Conservation (phyloP, 2,113 vertebrate species). For the Chaetops frenatus region DNA sequence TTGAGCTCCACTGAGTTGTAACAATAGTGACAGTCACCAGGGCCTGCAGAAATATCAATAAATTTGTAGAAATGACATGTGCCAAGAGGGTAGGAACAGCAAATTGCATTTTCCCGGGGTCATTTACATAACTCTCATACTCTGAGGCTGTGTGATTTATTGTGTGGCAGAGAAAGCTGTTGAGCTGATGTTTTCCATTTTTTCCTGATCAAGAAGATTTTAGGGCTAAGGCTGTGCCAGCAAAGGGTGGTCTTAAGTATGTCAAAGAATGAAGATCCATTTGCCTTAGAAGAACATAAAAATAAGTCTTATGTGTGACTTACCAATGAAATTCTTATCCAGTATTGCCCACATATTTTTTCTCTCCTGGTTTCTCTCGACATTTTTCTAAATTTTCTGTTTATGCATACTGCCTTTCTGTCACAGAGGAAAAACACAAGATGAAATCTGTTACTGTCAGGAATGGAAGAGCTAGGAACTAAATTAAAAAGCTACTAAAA, state of each 20-base stretch:
- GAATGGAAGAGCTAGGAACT: not conserved
- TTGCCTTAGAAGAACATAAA: not conserved
- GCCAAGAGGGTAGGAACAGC: not conserved
- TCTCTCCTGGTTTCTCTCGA: not conserved
- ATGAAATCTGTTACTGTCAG: not conserved
- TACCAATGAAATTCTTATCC: not conserved
- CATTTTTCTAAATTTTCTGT: not conserved
- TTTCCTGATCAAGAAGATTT: not conserved
- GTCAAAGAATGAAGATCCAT: not conserved
- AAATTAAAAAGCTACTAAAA: not conserved
- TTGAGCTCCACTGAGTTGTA: accelerated
- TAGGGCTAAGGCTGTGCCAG: not conserved
- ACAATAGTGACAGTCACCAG: not conserved
- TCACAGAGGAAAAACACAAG: not conserved
- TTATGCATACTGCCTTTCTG: not conserved
- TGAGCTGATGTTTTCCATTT: not conserved
- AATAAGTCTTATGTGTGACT: not conserved
- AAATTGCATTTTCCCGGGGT: not conserved
- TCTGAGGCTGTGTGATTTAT: not conserved
- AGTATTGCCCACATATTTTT: not conserved
- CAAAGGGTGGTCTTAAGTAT: not conserved
- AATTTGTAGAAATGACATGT: not conserved
- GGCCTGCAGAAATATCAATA: not conserved
- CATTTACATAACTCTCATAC: accelerated
- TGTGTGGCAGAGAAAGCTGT: not conserved